Evolutionary conservation across 2,888 invertebrate species (phyloP).

Genomic region (Andrena bucephala): DNA sequence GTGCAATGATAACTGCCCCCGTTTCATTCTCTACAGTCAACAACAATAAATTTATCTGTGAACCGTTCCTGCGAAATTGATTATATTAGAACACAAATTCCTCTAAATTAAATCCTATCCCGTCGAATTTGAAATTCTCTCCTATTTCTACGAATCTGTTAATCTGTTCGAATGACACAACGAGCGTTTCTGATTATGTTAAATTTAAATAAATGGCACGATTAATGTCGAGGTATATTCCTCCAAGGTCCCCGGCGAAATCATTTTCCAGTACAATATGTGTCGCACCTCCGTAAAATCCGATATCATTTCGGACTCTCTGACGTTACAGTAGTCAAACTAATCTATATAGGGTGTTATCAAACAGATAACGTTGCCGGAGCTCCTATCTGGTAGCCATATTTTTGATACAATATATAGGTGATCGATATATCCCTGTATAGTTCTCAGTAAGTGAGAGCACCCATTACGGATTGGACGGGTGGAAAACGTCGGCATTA

Average conservation of each 20-base stretch:
- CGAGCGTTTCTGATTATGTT: too few relatives aligned
- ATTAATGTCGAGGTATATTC: background rate
- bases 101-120: background rate
- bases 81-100: background rate
- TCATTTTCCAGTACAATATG: background rate
- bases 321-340: constrained; percentile 78
- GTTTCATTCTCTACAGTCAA: background rate
- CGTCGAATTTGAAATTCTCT: background rate
- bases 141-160: background rate
- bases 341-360: constrained; percentile 82
- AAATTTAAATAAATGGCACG: background rate
- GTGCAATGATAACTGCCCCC: background rate
- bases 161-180: too few relatives aligned
- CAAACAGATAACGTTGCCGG: constrained; percentile 83
- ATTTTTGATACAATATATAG: constrained; percentile 84
- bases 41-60: background rate
- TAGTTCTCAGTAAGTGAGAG: constrained; percentile 75
- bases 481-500: constrained; percentile 15
- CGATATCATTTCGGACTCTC: constrained; percentile 61
- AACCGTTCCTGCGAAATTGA: background rate
- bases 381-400: constrained; percentile 84
- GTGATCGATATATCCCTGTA: constrained; percentile 82
- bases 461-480: constrained; percentile 52
- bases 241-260: background rate
- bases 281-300: constrained; percentile 18